Evolutionary conservation across 2,797 vertebrate species (phyloP), one percentile per base, ranked within the genome.

Genomic region (Oryzias sinensis): DNA sequence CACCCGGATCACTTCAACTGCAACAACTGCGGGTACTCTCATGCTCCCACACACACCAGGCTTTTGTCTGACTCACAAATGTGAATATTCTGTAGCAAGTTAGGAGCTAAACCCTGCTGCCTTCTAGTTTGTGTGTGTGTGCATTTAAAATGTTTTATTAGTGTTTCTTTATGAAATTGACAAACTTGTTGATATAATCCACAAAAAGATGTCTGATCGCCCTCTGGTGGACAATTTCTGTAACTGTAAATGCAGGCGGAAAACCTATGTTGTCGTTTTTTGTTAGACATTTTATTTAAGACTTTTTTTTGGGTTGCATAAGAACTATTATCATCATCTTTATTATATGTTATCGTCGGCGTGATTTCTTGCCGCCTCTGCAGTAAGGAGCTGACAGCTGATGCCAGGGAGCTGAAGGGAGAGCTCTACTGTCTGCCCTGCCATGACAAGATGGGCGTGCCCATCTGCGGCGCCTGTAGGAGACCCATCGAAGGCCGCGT

Each of bases 1-100:
- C 97, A 98, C 67, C 97, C 97, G 0, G 97, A 99, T 90, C 97
- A 99, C 77, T 99, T 99, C 90, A 98, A 94, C 93, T 99, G 97
- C 80, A 94, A 90, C 87, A 96, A 98, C 88, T 99, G 97, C 88
- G 94, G 97, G 97, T 98, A 78, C 81, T 59, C 37, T 40, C 14
- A 4, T 37, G 9, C 33, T 37, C 14, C 2, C 44, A 1, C 45
- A 22, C 62, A 6, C 49, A 46, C 6, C 6, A 15, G 17, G 15
- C 25, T 20, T 43, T 17, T 15, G 14, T 58, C 37, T 20, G n/a
- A 6, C 24, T 50, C 51, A 16, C 14, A 52, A 37, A 37, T 11
- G 11, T 37, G 33, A 6, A 15, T 6, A 2, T 13, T 14, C 5
- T 24, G 9, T 16, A 7, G 15, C 6, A 14, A 52, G 62, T 37